Base-by-base conservation (phyloP, 37 sponge, comb jelly and placozoan genomes). In the Halichondria panicea region DNA sequence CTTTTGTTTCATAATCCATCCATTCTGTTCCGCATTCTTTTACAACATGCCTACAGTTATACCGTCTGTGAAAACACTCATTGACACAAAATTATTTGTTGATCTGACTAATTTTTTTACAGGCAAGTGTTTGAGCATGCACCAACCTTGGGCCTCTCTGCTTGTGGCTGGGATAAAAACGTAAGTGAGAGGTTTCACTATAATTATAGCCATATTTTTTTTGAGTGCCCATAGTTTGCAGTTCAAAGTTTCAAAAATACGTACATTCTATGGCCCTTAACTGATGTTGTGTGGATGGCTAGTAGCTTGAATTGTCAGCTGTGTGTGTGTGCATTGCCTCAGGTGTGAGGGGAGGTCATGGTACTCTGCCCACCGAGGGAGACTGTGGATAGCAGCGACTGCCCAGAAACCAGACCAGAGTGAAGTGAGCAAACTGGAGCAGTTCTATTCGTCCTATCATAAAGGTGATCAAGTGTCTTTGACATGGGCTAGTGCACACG, bases 81-180 rank as follows among this genome's bases (percentile, higher is more conserved):
- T n/a, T n/a, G n/a, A n/a, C n/a, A 63, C 13, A 37, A 1, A 1
- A 11, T 38, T 66, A 0, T 21, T 38, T 66, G 40, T 0, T 8
- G 58, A 40, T 22, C 37, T 18, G 41, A 28, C 30, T 30, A 24
- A 43, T 57, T 11, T 4, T 6, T 44, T 58, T 84, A 24, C 56
- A 91, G 97, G 99, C 0, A 70, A 70, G 55, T 98, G 99, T 63
- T 87, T 98, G 52, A 98, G 96, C 45, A 95, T 98, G 96, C 99
- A 98, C 63, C 99, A 98, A 57, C 99, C 99, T 0, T 98, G 99
- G 99, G 99, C 99, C 7, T 84, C 93, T 13, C 85, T 98, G 19
- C 72, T 98, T 22, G 94, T 98, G 13, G 37, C 40, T 25, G 99
- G 99, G 27, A 88, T 98, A 68, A 98, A 98, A 72, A 71, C 53